These are phyloP conservation scores for Hemistola chrysoprasaria DNA, from an alignment of 2,888 invertebrate genomes.

Conservation along the genomic window DNA sequence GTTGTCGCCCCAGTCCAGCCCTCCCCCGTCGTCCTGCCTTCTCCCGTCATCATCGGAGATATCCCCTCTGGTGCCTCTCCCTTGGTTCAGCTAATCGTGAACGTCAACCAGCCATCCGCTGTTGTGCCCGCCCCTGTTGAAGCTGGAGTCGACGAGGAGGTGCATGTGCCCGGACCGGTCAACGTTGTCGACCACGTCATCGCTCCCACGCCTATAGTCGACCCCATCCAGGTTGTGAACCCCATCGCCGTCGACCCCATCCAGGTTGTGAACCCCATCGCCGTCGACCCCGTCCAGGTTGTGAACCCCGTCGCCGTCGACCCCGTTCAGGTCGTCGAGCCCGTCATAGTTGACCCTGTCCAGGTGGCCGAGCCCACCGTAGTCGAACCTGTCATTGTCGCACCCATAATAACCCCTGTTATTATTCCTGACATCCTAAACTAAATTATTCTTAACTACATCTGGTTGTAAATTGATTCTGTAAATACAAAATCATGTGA, in stretches of 20 bases:
- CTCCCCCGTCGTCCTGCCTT: conserved; percentile 10
- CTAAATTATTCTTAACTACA: conserved; percentile 17
- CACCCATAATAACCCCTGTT: conserved; percentile 28
- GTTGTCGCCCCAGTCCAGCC: conserved; percentile 36
- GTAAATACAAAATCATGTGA: no score
- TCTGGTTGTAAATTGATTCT: no score
- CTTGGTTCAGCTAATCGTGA: conserved; percentile 47
- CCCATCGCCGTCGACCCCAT: conserved; percentile 16
- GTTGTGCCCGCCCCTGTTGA: conserved; percentile 23
- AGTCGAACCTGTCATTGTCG: conserved; percentile 23
- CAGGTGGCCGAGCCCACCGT: conserved; percentile 32
- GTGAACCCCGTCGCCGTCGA: conserved; percentile 11
- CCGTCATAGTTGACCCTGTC: conserved; percentile 37
- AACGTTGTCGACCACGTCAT: conserved; percentile 17
- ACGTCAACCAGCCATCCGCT: conserved; percentile 34
- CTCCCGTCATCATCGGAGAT: conserved; percentile 24
- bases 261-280: conserved; percentile 21
- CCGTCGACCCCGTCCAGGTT: conserved; percentile 15
- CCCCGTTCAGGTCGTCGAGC: conserved; percentile 9
- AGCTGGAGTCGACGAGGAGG: conserved; percentile 20
- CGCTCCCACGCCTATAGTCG: conserved; percentile 10
- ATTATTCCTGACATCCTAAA: conserved; percentile 32
- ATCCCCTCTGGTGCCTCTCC: conserved; percentile 28
- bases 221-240: conserved; percentile 12
- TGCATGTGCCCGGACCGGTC: conserved; percentile 29